Evolutionary conservation across 30 jellyfish, hydroid and myxozoan species (phyloP).

Genomic region (Rhopilema esculentum): DNA sequence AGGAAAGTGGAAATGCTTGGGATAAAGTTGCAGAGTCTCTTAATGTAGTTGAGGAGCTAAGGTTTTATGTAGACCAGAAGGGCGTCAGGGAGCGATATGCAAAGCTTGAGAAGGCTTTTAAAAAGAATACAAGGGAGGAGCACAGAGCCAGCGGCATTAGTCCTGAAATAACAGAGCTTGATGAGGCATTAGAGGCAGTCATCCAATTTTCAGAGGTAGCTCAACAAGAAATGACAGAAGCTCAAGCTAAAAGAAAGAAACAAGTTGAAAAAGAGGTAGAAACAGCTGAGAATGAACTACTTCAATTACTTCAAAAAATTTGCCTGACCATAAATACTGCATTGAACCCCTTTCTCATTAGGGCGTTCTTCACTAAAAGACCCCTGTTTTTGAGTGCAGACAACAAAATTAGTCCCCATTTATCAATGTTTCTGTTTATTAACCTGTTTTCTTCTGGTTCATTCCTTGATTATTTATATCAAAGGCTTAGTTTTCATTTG

Average conservation of each 20-base stretch:
- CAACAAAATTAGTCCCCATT: neutral
- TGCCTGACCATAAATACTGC: neutral
- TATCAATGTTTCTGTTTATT: neutral
- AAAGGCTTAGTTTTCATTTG: neutral
- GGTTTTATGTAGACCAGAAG: constrained; percentile 15
- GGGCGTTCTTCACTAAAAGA: neutral
- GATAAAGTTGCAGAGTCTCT: constrained; percentile 12
- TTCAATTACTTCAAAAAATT: neutral
- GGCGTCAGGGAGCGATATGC: constrained; percentile 30
- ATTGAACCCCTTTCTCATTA: neutral
- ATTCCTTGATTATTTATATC: neutral
- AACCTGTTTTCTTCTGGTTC: neutral
- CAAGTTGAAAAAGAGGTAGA: constrained; percentile 15
- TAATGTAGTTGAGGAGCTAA: constrained; percentile 7
- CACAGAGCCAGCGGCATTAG: constrained; percentile 23
- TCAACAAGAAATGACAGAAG: neutral
- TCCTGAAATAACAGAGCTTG: constrained; percentile 33
- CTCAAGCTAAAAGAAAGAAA: neutral
- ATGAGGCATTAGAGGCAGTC: constrained; percentile 11
- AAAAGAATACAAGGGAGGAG: constrained; percentile 6
- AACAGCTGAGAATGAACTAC: constrained; percentile 9
- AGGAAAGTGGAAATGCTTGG: constrained; percentile 25
- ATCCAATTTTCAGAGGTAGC: neutral
- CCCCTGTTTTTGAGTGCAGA: neutral
- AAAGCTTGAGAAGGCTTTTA: constrained; percentile 6